A percentile compares a stretch with the other conserved stretches of the same genome.
Evolutionary conservation across 2,888 invertebrate genomes (phyloP).

Genomic region (Biston stratarius): DNA sequence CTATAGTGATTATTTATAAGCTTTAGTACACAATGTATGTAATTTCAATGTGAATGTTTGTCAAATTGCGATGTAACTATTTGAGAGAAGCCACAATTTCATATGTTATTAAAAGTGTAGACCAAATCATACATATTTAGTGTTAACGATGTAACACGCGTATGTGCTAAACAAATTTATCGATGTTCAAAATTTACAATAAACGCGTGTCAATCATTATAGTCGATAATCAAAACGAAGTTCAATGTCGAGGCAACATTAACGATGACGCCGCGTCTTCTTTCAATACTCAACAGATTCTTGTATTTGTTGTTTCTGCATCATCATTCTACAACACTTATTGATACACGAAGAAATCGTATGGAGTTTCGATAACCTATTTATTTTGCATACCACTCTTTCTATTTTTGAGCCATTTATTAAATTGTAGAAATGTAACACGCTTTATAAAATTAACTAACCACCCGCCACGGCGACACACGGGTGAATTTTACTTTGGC

Average conservation of each 20-base stretch:
- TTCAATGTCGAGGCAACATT: slow-evolving; percentile 69
- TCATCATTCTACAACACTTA: slow-evolving; percentile 57
- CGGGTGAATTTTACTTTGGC: too few species aligned
- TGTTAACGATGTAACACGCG: slow-evolving; percentile 5
- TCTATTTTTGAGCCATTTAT: background rate
- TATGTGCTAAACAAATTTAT: slow-evolving; percentile 21
- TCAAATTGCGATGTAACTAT: slow-evolving; percentile 11
- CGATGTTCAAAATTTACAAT: slow-evolving; percentile 30
- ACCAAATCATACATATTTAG: background rate
- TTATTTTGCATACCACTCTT: slow-evolving; percentile 12
- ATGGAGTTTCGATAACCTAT: slow-evolving; percentile 23
- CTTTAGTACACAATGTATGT: background rate
- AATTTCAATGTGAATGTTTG: slow-evolving; percentile 4
- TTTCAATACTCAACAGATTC: slow-evolving; percentile 52
- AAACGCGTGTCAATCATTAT: slow-evolving; percentile 50
- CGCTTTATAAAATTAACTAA: too few species aligned
- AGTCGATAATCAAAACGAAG: slow-evolving; percentile 52
- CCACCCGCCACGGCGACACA: too few species aligned
- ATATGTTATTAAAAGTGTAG: slow-evolving; percentile 5
- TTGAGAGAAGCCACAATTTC: slow-evolving; percentile 8
- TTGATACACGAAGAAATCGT: slow-evolving; percentile 30
- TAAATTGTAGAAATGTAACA: background rate
- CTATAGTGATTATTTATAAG: slow-evolving; percentile 17
- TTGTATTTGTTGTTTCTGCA: slow-evolving; percentile 52
- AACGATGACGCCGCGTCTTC: slow-evolving; percentile 63